Conservation (phyloP, 2,888 invertebrate genomes). For the Antheraea assamensis region DNA sequence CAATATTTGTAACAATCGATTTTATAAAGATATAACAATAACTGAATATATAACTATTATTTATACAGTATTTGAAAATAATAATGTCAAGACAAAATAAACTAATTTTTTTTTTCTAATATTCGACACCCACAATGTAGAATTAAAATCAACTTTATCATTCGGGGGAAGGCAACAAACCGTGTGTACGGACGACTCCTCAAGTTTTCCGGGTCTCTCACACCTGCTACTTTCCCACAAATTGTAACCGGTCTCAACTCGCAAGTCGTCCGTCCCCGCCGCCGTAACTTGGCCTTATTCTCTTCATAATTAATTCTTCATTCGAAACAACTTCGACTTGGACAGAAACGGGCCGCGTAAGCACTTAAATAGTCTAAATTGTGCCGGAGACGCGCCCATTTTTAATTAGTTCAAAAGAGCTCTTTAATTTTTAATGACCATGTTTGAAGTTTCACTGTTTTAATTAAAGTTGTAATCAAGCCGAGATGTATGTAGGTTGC, state of each 20-base stretch:
- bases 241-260: slow-evolving; percentile 73
- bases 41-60: no score
- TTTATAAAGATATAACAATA: no score
- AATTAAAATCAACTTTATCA: slow-evolving; percentile 80
- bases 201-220: slow-evolving; percentile 68
- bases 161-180: slow-evolving; percentile 75
- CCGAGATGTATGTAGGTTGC: slow-evolving; percentile 32
- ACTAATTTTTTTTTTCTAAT: slow-evolving; percentile 29
- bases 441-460: slow-evolving; percentile 66
- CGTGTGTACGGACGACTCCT: slow-evolving; percentile 64
- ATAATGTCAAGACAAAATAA: slow-evolving; percentile 22
- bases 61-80: neutral
- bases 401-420: slow-evolving; percentile 77
- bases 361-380: slow-evolving; percentile 80
- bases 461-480: slow-evolving; percentile 57
- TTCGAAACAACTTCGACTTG: slow-evolving; percentile 76
- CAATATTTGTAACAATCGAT: neutral
- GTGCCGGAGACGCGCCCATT: slow-evolving; percentile 76
- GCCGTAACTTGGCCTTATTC: slow-evolving; percentile 64
- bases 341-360: slow-evolving; percentile 72
- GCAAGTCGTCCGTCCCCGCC: slow-evolving; percentile 62
- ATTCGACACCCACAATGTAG: slow-evolving; percentile 65
- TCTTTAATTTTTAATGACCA: slow-evolving; percentile 73
- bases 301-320: slow-evolving; percentile 82
- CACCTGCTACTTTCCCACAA: slow-evolving; percentile 80